Evolutionary conservation across 2,888 invertebrate genomes (phyloP).

Genomic region (Cyrtodaria siliqua): DNA sequence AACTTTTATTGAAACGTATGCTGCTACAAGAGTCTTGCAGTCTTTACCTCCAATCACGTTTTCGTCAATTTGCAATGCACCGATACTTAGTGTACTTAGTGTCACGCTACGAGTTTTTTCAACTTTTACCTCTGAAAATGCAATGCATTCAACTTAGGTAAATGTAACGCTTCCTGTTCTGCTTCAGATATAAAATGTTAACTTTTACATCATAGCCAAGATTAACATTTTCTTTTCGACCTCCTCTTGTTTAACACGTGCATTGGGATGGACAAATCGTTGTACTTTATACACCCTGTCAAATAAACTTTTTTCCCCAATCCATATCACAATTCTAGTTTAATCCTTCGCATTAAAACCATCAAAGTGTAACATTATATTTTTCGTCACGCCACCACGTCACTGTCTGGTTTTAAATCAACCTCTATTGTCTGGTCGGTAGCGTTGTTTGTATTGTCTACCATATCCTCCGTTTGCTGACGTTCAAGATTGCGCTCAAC

Average conservation of each 20-base stretch:
- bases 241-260: slow-evolving; percentile 1
- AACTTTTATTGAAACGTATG: no score
- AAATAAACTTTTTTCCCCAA: background rate
- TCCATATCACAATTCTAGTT: background rate
- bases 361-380: background rate
- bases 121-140: no score
- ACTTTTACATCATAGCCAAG: no score
- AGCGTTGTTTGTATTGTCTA: slow-evolving; percentile 51
- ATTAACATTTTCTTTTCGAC: no score
- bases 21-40: no score
- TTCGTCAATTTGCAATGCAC: no score
- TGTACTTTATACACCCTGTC: slow-evolving; percentile 33
- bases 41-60: no score
- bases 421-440: slow-evolving; percentile 73
- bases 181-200: no score
- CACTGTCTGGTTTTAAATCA: slow-evolving; percentile 81
- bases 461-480: slow-evolving; percentile 36
- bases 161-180: no score
- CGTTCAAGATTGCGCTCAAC: background rate
- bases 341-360: background rate
- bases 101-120: no score
- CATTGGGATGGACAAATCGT: slow-evolving; percentile 15
- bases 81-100: no score
- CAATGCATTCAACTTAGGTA: no score
- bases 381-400: slow-evolving; percentile 77